phyloP scores from a whole-genome alignment of 2,888 invertebrate species.

The Sericinus montela region DNA sequence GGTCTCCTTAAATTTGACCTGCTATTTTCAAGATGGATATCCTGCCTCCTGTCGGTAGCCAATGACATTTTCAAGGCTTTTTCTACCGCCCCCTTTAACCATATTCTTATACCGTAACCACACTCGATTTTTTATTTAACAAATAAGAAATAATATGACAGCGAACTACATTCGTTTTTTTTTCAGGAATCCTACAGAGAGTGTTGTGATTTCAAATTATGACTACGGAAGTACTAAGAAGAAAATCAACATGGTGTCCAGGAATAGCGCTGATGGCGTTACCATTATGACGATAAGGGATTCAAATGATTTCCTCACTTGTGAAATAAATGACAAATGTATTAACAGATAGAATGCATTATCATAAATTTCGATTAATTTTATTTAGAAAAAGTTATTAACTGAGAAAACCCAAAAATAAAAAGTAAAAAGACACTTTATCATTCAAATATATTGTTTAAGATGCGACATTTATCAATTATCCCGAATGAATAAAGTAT shows the following conservation, averaged over 20 bases:
- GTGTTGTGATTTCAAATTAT: slow-evolving; percentile 73
- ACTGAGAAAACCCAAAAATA: neutral
- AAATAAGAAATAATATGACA: no score
- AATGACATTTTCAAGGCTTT: no score
- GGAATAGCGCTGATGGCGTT: slow-evolving; percentile 63
- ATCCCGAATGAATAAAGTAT: no score
- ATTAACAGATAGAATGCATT: slow-evolving; percentile 49
- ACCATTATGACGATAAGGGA: slow-evolving; percentile 66
- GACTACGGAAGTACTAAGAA: slow-evolving; percentile 72
- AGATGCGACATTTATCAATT: no score
- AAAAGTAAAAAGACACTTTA: slow-evolving; percentile 2
- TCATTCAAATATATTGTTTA: no score
- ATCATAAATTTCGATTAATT: neutral
- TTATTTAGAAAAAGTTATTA: neutral
- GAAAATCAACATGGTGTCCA: slow-evolving; percentile 59
- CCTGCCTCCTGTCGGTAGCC: no score
- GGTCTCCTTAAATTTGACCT: no score
- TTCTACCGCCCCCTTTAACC: no score
- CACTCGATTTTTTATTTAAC: no score
- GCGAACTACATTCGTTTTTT: no score
- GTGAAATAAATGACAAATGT: slow-evolving; percentile 54
- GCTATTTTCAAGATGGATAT: no score
- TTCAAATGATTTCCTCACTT: slow-evolving; percentile 52
- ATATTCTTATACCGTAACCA: no score
- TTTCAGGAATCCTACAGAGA: slow-evolving; percentile 72